These are phyloP conservation scores for Brassicogethes aeneus DNA, from an alignment of 2,888 invertebrate species.

Conservation along the genomic window DNA sequence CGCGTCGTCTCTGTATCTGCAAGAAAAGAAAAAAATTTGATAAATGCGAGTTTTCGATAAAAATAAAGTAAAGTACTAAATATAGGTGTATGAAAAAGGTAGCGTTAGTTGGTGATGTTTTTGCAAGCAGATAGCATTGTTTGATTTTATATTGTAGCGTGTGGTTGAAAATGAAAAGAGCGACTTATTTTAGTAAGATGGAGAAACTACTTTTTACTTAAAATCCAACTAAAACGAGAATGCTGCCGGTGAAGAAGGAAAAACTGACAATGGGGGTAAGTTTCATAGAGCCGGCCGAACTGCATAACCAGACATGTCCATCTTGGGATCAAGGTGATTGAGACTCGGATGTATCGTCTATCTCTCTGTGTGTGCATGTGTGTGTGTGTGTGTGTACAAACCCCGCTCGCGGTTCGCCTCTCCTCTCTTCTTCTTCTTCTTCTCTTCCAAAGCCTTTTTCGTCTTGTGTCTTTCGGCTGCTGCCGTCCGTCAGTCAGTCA, in stretches of 20 bases:
- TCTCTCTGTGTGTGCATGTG: too few species aligned
- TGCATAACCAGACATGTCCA: conserved; percentile 34
- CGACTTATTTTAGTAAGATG: conserved; percentile 33
- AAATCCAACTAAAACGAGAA: conserved; percentile 35
- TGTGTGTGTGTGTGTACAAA: background rate
- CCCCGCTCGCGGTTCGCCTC: too few species aligned
- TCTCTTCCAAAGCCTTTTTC: too few species aligned
- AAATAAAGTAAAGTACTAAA: conserved; percentile 2
- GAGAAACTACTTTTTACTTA: conserved; percentile 38
- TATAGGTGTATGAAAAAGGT: background rate
- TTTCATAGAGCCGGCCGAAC: conserved; percentile 32
- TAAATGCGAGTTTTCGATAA: conserved; percentile 29
- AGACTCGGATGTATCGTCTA: conserved; percentile 13
- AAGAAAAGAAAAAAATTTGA: conserved; percentile 40
- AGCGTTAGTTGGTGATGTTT: background rate
- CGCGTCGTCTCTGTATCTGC: conserved; percentile 80
- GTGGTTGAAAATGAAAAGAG: conserved; percentile 10
- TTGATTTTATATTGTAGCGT: background rate
- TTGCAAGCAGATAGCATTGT: background rate
- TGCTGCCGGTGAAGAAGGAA: conserved; percentile 37
- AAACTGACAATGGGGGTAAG: conserved; percentile 31
- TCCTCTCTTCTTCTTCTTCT: too few species aligned
- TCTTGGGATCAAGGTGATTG: conserved; percentile 34
- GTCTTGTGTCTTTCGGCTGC: too few species aligned
- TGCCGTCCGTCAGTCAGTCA: too few species aligned